Conservation (phyloP, 2,797 vertebrate genomes). For the Tapirus indicus region DNA sequence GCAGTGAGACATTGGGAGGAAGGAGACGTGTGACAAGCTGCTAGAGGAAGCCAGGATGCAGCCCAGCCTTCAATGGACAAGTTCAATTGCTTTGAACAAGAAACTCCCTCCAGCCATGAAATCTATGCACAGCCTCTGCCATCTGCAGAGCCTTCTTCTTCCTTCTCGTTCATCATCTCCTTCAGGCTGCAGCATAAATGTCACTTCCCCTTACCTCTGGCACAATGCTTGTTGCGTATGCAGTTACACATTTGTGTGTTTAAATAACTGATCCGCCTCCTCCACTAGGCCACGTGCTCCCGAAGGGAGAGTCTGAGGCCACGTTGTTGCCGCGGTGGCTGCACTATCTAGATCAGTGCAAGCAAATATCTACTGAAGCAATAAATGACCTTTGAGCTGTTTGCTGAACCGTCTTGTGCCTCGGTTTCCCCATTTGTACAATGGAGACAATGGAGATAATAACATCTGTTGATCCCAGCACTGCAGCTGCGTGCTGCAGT, state of each 20-base stretch:
- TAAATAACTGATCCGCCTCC: background rate
- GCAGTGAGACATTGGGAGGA: background rate
- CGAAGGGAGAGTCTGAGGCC: background rate
- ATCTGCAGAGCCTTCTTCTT: background rate
- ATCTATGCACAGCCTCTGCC: background rate
- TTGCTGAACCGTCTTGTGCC: background rate
- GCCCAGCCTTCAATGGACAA: background rate
- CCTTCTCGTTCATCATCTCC: background rate
- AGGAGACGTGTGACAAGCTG: background rate
- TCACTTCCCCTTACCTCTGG: background rate
- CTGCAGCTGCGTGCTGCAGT: accelerated
- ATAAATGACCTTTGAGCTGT: background rate
- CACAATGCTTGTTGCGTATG: background rate
- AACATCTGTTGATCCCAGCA: background rate
- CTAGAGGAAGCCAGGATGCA: background rate
- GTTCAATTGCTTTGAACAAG: background rate
- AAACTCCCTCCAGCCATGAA: background rate
- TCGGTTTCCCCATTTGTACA: background rate
- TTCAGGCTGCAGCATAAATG: background rate
- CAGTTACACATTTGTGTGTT: background rate
- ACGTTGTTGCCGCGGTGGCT: background rate
- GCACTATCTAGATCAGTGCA: background rate
- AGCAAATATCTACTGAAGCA: background rate
- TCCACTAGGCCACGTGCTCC: background rate
- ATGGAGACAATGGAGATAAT: background rate